Base-by-base conservation (phyloP, 2,888 invertebrate species). In the Lasius platythorax region DNA sequence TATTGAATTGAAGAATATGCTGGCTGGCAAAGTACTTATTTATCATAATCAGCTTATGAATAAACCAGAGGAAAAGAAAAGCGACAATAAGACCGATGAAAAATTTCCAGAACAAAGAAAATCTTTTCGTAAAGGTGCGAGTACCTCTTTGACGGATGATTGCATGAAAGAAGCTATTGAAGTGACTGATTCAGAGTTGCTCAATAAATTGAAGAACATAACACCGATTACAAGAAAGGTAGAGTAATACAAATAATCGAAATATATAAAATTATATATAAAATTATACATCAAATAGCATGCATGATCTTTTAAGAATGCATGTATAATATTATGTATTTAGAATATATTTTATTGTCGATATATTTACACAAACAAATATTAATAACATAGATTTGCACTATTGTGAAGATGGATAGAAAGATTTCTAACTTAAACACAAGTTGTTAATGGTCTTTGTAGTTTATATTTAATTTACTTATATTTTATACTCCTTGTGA, bases 1-100 rank as follows among this genome's bases (percentile, higher is more conserved):
- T 67, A 96, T 97, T 43, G 97, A 97, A 93, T 95, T 98, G 79
- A 97, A 97, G 95, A 96, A 97, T 91, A 95, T 97, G 87, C 96
- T 97, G 89, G 96, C 96, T 86, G 97, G 97, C 0, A 96, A 96
- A 95, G 53, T 83, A 85, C 92, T 94, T 2, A 83, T 86, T 23
- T 89, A 89, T 12, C 89, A 92, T 66, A 90, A 92, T 70, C 87
- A 89, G 11, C 90, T 87, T 56, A 91, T 91, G 46, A 95, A 96
- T 70, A 95, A 95, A 82, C 84, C 90, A 23, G 96, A 96, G 85
- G 94, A 95, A 67, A 96, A 96, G 76, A 96, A 96, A 84, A 94
- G 28, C 9, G 96, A 96, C 85, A 94, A 95, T 67, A 96, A 96
- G 73, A 96, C 95, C 84, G 94, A 95, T 40, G 93, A 94, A 8